Percentiles rank a stretch among this genome's conserved stretches.
phyloP scores from a whole-genome alignment of 92 coral and sea anemone genomes.

The Zoanthus sansibaricus region DNA sequence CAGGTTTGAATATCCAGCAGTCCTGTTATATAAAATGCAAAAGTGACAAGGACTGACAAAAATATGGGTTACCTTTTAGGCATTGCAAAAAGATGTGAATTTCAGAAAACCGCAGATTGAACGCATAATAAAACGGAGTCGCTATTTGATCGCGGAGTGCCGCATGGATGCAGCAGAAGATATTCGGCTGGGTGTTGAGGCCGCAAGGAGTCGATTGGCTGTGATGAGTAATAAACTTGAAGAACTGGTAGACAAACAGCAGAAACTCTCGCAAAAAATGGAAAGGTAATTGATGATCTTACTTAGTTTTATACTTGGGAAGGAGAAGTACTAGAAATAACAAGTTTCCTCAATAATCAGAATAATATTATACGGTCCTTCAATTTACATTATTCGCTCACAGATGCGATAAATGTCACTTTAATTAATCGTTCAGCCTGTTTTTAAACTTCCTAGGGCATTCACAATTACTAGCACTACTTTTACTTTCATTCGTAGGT shows the following conservation, averaged over 20 bases:
- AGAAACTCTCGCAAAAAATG: conserved; percentile 68
- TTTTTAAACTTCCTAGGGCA: too few species aligned
- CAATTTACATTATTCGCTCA: too few species aligned
- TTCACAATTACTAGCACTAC: too few species aligned
- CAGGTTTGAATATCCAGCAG: not conserved
- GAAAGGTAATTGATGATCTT: conserved; percentile 49
- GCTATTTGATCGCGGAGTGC: conserved; percentile 77
- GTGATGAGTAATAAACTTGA: conserved; percentile 67
- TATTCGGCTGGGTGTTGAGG: conserved; percentile 77
- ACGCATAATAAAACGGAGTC: conserved; percentile 86
- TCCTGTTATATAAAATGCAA: not conserved
- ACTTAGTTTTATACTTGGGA: not conserved
- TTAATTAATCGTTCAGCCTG: too few species aligned
- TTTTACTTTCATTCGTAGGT: too few species aligned
- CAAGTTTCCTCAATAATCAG: too few species aligned
- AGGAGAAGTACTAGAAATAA: too few species aligned
- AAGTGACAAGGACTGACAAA: not conserved
- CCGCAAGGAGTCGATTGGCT: conserved; percentile 85
- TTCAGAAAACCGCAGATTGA: conserved; percentile 87
- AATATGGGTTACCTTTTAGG: conserved; percentile 50
- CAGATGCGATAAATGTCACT: too few species aligned
- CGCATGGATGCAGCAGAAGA: conserved; percentile 67
- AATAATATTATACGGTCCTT: too few species aligned
- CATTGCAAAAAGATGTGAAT: conserved; percentile 76
- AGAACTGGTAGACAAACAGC: conserved; percentile 71